Evolutionary conservation across 2,888 invertebrate species (phyloP).

Genomic region (Stenodera caucasica): DNA sequence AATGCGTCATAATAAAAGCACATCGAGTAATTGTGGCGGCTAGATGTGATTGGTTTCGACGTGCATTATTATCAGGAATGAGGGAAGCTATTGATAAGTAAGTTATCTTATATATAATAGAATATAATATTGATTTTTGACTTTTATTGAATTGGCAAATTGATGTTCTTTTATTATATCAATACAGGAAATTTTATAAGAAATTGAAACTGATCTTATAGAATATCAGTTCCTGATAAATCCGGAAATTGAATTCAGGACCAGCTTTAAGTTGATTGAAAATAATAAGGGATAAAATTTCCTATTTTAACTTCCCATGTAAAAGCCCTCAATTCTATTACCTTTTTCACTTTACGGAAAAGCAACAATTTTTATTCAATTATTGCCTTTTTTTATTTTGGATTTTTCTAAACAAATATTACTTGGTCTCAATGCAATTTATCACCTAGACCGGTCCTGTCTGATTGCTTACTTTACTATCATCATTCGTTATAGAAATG

Average conservation of each 20-base stretch:
- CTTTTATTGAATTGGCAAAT: background rate
- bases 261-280: too few relatives aligned
- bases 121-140: background rate
- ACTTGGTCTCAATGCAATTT: too few relatives aligned
- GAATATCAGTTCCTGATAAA: background rate
- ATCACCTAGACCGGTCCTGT: too few relatives aligned
- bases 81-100: slow-evolving; percentile 70
- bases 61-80: slow-evolving; percentile 71
- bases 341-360: too few relatives aligned
- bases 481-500: background rate
- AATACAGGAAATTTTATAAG: background rate
- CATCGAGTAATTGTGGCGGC: slow-evolving; percentile 70
- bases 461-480: background rate
- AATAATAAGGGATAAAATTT: too few relatives aligned
- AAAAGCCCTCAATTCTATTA: too few relatives aligned
- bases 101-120: slow-evolving; percentile 23
- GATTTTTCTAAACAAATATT: too few relatives aligned
- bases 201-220: background rate
- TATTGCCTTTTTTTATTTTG: too few relatives aligned
- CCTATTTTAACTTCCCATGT: too few relatives aligned
- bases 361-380: too few relatives aligned
- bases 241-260: background rate
- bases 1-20: slow-evolving; percentile 57
- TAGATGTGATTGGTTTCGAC: slow-evolving; percentile 70
- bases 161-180: background rate